Conservation (phyloP, 2,888 invertebrate genomes). For the Hydriomena furcata region DNA sequence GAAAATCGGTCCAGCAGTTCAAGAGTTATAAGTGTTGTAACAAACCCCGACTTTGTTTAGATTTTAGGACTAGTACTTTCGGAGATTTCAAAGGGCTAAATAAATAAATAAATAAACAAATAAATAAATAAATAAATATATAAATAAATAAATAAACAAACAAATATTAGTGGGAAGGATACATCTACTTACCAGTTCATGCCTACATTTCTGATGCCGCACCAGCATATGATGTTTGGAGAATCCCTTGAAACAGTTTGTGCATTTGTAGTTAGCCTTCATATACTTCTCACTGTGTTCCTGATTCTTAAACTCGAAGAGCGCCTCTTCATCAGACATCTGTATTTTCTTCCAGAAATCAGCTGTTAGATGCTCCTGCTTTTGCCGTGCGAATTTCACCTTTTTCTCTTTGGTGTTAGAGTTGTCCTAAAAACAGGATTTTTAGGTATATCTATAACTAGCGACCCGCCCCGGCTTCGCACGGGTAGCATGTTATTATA, state of each 20-base stretch:
- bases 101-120: too few relatives aligned
- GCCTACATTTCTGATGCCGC: conserved; percentile 59
- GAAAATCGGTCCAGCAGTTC: too few relatives aligned
- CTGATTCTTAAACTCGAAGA: conserved; percentile 54
- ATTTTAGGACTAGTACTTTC: too few relatives aligned
- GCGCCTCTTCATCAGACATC: conserved; percentile 63
- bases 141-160: too few relatives aligned
- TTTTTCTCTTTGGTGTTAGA: conserved; percentile 42
- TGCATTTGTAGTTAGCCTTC: conserved; percentile 59
- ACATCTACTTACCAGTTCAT: conserved; percentile 54
- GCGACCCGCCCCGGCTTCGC: too few relatives aligned
- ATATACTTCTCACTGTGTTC: conserved; percentile 55
- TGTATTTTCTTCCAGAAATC: conserved; percentile 60
- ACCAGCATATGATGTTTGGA: conserved; percentile 65
- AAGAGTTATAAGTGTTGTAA: too few relatives aligned
- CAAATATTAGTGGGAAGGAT: too few relatives aligned
- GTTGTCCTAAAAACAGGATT: conserved; percentile 27
- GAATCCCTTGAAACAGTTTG: conserved; percentile 65
- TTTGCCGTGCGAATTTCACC: conserved; percentile 41
- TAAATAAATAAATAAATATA: too few relatives aligned
- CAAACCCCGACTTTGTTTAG: too few relatives aligned
- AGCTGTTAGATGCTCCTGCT: conserved; percentile 29
- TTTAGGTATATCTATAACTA: too few relatives aligned
- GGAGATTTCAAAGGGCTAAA: too few relatives aligned
- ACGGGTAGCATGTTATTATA: too few relatives aligned